These are phyloP conservation scores for Neodiprion fabricii DNA, from an alignment of 1,140 invertebrate genomes.

Conservation along the genomic window DNA sequence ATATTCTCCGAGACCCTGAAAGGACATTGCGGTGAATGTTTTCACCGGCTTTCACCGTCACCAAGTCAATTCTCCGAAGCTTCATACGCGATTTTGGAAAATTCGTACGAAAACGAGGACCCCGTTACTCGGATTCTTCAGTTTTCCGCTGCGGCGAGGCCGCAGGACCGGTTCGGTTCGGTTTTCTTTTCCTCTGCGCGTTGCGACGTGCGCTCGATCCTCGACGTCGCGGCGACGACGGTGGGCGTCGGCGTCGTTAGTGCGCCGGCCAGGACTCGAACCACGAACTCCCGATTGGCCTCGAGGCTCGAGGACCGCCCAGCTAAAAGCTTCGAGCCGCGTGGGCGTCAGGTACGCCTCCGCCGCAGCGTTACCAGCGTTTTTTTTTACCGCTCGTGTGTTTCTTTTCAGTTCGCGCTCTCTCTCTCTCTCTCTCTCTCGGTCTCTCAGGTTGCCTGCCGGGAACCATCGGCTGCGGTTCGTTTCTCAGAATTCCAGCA, in stretches of 20 bases:
- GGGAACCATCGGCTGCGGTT: neutral
- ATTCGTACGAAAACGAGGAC: no score
- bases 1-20: no score
- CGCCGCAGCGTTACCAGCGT: conserved; percentile 21
- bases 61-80: no score
- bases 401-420: conserved; percentile 29
- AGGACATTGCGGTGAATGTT: no score
- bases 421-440: neutral
- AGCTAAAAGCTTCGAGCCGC: conserved; percentile 53
- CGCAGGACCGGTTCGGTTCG: conserved; percentile 23
- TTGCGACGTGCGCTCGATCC: conserved; percentile 47
- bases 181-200: conserved; percentile 59
- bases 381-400: conserved; percentile 30
- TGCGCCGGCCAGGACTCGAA: conserved; percentile 56
- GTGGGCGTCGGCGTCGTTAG: conserved; percentile 56
- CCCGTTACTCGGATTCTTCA: neutral
- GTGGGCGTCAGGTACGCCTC: conserved; percentile 58
- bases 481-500: neutral
- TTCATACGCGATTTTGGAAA: no score
- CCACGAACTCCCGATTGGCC: conserved; percentile 57
- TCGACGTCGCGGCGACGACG: conserved; percentile 12
- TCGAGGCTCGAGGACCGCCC: conserved; percentile 55
- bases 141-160: neutral
- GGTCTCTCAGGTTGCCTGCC: no score
- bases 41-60: no score